Percentiles rank a stretch among this genome's conserved stretches.
Conservation (phyloP, 2,113 vertebrate species). For the Gadus macrocephalus region DNA sequence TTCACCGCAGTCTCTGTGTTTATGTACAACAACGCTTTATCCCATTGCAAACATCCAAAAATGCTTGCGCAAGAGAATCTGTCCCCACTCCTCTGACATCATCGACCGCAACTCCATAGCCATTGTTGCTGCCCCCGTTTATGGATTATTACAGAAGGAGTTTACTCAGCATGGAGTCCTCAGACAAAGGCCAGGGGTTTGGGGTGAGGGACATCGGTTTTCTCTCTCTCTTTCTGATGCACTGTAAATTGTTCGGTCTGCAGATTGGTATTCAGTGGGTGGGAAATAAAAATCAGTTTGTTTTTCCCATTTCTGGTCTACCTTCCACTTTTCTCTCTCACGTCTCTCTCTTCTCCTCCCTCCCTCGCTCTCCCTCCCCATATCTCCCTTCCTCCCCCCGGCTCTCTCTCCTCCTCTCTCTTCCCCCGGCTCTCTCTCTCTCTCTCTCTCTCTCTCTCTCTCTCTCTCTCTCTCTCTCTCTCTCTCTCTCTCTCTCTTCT, state of each 20-base stretch:
- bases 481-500: not conserved
- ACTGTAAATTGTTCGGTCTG: constrained; percentile 30
- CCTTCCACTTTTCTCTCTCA: not conserved
- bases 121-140: too few relatives aligned
- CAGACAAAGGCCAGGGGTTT: not conserved
- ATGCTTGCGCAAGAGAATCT: too few relatives aligned
- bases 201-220: not conserved
- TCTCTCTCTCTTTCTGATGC: too few relatives aligned
- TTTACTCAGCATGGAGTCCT: not conserved
- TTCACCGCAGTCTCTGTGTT: too few relatives aligned
- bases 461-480: not conserved
- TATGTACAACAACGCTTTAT: too few relatives aligned
- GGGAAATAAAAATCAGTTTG: constrained; percentile 26
- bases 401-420: not conserved
- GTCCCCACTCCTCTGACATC: too few relatives aligned
- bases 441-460: not conserved
- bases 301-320: constrained; percentile 16
- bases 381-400: not conserved
- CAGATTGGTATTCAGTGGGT: constrained; percentile 33
- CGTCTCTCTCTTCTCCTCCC: not conserved
- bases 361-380: not conserved
- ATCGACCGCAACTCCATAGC: too few relatives aligned
- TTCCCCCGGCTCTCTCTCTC: too few relatives aligned
- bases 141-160: not conserved
- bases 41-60: too few relatives aligned